phyloP scores from a whole-genome alignment of 2,888 invertebrate species.

The Harpagoxenus sublaevis region DNA sequence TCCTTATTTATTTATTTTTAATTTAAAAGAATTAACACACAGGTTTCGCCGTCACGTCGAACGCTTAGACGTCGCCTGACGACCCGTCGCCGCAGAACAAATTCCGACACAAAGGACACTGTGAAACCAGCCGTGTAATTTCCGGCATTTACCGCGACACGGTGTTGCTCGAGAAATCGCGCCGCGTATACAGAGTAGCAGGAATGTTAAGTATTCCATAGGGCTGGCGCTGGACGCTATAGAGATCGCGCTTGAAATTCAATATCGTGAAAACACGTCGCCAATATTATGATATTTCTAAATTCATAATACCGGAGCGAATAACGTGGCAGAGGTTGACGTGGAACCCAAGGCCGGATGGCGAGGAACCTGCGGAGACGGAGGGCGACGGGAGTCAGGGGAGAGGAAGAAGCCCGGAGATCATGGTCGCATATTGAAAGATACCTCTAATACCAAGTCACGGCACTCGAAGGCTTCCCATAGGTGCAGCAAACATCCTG shows the following conservation, averaged over 20 bases:
- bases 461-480: conserved; percentile 52
- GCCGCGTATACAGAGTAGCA: conserved; percentile 28
- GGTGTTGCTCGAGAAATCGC: conserved; percentile 42
- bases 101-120: conserved; percentile 45
- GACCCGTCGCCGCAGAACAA: conserved; percentile 22
- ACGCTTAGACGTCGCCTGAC: not conserved
- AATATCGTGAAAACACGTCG: conserved; percentile 81
- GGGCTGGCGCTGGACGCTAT: conserved; percentile 26
- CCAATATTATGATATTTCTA: conserved; percentile 80
- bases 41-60: not conserved
- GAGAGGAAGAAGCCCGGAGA: conserved; percentile 42
- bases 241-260: conserved; percentile 76
- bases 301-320: conserved; percentile 77
- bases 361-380: not conserved
- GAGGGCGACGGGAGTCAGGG: not conserved
- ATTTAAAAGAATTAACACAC: not conserved
- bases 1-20: not conserved
- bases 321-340: conserved; percentile 64
- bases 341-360: conserved; percentile 42
- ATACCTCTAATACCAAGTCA: conserved; percentile 72
- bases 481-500: conserved; percentile 72
- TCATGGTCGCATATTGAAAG: conserved; percentile 77
- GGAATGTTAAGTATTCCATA: conserved; percentile 48
- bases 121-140: conserved; percentile 49
- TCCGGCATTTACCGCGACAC: conserved; percentile 47